These are phyloP conservation scores for Huso huso DNA, from an alignment of 2,797 vertebrate species.

Conservation along the genomic window DNA sequence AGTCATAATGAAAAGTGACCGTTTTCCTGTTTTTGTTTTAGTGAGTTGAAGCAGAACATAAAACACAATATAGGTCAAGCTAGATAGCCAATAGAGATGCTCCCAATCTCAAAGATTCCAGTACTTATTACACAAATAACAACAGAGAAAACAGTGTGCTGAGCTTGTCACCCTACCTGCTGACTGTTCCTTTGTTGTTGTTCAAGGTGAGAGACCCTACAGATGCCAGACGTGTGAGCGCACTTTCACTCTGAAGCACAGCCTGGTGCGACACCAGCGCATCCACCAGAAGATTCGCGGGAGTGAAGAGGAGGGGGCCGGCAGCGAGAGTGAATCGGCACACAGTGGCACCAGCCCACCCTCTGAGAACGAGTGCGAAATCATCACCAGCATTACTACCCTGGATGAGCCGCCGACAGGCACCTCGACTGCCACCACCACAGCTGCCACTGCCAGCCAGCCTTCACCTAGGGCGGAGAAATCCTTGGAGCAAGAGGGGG, in stretches of 20 bases:
- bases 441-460: constrained; percentile 36
- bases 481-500: neutral
- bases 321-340: constrained; percentile 56
- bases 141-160: too few species aligned
- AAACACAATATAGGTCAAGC: too few species aligned
- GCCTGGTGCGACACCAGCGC: constrained; percentile 89
- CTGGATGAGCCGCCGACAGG: neutral
- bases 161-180: neutral
- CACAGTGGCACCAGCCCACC: constrained; percentile 54
- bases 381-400: constrained; percentile 1
- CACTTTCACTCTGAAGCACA: constrained; percentile 96
- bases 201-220: constrained; percentile 84
- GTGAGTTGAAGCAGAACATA: too few species aligned
- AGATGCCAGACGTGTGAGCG: constrained; percentile 91
- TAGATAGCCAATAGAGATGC: too few species aligned
- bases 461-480: constrained; percentile 46
- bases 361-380: constrained; percentile 56
- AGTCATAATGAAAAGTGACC: too few species aligned
- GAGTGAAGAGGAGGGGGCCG: constrained; percentile 50
- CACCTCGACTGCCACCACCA: constrained; percentile 6
- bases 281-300: constrained; percentile 73
- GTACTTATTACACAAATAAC: too few species aligned
- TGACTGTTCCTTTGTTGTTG: neutral
- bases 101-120: too few species aligned
- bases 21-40: too few species aligned